Base-by-base conservation (phyloP, 2,888 invertebrate species). In the Venusia cambrica region DNA sequence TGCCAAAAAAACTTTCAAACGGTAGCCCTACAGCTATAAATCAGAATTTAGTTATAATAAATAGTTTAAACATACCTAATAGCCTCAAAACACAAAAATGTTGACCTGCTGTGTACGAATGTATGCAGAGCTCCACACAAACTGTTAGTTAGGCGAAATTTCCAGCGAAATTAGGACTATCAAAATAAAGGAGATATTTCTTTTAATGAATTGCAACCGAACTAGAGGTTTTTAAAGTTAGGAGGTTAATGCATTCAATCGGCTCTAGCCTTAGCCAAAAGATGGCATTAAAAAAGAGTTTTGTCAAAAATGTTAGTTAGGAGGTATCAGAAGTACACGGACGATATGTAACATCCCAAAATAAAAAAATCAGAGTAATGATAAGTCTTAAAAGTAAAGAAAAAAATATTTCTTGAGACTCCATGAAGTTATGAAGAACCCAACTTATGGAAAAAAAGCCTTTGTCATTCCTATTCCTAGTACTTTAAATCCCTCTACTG, bases 1-100 rank as follows among this genome's bases (percentile, higher is more conserved):
- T n/a, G 13, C 1, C 20, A 27, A 22, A 15, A n/a, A 31, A 15
- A 20, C 21, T 17, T n/a, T 18, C 11, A 28, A 12, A 6, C 12
- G 18, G 6, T 32, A 16, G 17, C 6, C 5, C 16, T 5, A 5
- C 6, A 14, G 20, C 2, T 6, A 5, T 16, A 16, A 16, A 16
- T 16, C 4, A 16, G 2, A 16, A 16, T 16, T 16, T n/a, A n/a
- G 16, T 16, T 16, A 16, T 16, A 16, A 4, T 16, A 16, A 16
- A 16, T 5, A 4, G n/a, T n/a, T n/a, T n/a, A n/a, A n/a, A n/a
- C n/a, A n/a, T n/a, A n/a, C n/a, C n/a, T n/a, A n/a, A n/a, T n/a
- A 16, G 16, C 16, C 16, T 5, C 16, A 16, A 5, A 16, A 16
- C 16, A 16, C 5, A 4, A 16, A 16, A 16, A 16, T 16, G n/a